These are phyloP conservation scores for Philaethria dido DNA, from an alignment of 2,888 invertebrate genomes.

Conservation along the genomic window DNA sequence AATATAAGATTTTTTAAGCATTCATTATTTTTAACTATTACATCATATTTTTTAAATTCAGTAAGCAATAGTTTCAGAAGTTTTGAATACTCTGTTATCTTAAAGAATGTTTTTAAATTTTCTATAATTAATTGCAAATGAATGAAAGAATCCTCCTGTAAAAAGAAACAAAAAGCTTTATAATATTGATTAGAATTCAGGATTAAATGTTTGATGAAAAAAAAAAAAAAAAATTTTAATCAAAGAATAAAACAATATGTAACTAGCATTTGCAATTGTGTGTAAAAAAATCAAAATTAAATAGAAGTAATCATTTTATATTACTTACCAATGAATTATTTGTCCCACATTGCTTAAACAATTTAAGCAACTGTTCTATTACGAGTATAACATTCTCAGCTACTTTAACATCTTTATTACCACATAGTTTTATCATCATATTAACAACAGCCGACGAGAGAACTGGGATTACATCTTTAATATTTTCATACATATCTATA, in stretches of 20 bases:
- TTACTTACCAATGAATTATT: background rate
- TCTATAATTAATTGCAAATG: slow-evolving; percentile 50
- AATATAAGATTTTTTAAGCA: slow-evolving; percentile 22
- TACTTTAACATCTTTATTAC: slow-evolving; percentile 42
- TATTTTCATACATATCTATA: slow-evolving; percentile 23
- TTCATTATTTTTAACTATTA: slow-evolving; percentile 30
- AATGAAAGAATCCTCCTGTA: slow-evolving; percentile 47
- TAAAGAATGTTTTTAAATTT: slow-evolving; percentile 48
- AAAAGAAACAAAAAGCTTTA: slow-evolving; percentile 48
- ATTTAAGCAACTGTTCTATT: slow-evolving; percentile 14
- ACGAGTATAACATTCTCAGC: slow-evolving; percentile 38
- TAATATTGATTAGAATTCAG: too few relatives aligned
- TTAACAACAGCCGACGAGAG: slow-evolving; percentile 53
- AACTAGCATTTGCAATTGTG: too few relatives aligned
- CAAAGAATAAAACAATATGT: too few relatives aligned
- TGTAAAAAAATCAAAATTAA: too few relatives aligned
- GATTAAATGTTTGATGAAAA: too few relatives aligned
- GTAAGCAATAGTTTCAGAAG: slow-evolving; percentile 49
- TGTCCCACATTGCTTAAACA: slow-evolving; percentile 8
- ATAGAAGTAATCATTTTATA: too few relatives aligned
- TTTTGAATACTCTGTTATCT: slow-evolving; percentile 48
- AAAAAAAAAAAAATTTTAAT: background rate
- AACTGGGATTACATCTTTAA: slow-evolving; percentile 29
- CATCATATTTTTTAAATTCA: slow-evolving; percentile 49
- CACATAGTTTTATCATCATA: slow-evolving; percentile 48